Base-by-base conservation (phyloP, 2,797 vertebrate species). In the Enteromius unitaeniatus region DNA sequence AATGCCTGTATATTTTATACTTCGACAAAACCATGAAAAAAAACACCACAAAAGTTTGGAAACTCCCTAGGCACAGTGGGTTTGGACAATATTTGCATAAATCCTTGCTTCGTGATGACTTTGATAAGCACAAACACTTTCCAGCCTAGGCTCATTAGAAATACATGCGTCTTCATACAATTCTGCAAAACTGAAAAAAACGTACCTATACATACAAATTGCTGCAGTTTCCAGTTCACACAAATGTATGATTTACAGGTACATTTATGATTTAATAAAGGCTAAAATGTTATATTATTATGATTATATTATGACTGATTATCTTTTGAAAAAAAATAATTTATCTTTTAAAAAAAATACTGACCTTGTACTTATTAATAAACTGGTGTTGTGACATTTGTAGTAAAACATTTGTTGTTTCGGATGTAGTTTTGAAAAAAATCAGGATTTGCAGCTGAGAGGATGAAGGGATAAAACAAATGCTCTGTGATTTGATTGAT, bases 401-500 rank as follows among this genome's bases (percentile, higher is more conserved):
- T 6, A 6, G 11, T 15, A 7, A 62, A 62, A 7, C 26, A 26
- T 13, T 58, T 60, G 55, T 23, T 13, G 10, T 60, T 53, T 53
- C 8, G 51, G 19, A 10, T 58, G 53, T 23, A 58, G 53, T 58
- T 23, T 62, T 15, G 42, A 40, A 64, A 79, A 75, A 19, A 82
- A 49, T 68, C 37, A 42, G 9, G 34, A 78, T 67, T 60, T 77
- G 23, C 49, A 23, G 26, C 31, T 84, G 62, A 70, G 72, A 82
- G 49, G 65, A 76, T 74, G 64, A 84, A 83, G 42, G 23, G 80
- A 85, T 90, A 76, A 92, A 75, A 49, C 83, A 90, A 90, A 83
- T 0, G 31, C 81, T 86, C 76, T 79, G 80, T 86, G 86, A 87
- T 89, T 88, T 90, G 65, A 91, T 86, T 87, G 10, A 88, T 77